These are phyloP conservation scores for Acanthaster planci DNA, from an alignment of 35 echinoderm and acorn worm species.

Conservation along the genomic window DNA sequence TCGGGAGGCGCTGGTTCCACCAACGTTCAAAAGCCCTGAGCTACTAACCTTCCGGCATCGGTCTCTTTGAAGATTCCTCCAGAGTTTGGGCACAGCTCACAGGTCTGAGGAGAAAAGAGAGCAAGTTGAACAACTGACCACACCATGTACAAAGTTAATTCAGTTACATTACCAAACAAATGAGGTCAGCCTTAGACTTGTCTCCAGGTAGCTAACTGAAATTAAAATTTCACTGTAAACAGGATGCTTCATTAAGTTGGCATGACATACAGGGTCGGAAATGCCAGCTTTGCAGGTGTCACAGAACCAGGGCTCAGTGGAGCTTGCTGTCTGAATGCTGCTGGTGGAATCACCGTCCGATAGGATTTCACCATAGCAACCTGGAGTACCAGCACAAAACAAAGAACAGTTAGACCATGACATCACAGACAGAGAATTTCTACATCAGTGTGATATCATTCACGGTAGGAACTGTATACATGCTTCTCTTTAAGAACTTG, in stretches of 20 bases:
- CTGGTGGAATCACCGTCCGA: constrained; percentile 76
- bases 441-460: too few relatives aligned
- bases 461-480: too few relatives aligned
- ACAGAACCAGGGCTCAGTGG: constrained; percentile 99
- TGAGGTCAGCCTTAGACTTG: too few relatives aligned
- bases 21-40: neutral
- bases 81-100: constrained; percentile 94
- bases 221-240: neutral
- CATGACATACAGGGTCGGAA: constrained; percentile 63
- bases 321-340: constrained; percentile 90
- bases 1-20: too few relatives aligned
- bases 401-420: too few relatives aligned
- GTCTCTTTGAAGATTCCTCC: constrained; percentile 98
- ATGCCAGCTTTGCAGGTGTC: constrained; percentile 94
- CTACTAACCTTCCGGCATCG: constrained; percentile 88
- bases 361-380: constrained; percentile 94
- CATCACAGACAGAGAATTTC: too few relatives aligned
- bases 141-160: too few relatives aligned
- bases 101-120: constrained; percentile 56
- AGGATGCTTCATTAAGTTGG: too few relatives aligned
- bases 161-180: too few relatives aligned
- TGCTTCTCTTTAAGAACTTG: too few relatives aligned
- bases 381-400: constrained; percentile 41
- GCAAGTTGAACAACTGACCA: too few relatives aligned
- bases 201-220: too few relatives aligned